A percentile compares a stretch with the other conserved stretches of the same genome.
phyloP scores from a whole-genome alignment of 2,797 vertebrate species.

The Amblyopsis hoosieri region DNA sequence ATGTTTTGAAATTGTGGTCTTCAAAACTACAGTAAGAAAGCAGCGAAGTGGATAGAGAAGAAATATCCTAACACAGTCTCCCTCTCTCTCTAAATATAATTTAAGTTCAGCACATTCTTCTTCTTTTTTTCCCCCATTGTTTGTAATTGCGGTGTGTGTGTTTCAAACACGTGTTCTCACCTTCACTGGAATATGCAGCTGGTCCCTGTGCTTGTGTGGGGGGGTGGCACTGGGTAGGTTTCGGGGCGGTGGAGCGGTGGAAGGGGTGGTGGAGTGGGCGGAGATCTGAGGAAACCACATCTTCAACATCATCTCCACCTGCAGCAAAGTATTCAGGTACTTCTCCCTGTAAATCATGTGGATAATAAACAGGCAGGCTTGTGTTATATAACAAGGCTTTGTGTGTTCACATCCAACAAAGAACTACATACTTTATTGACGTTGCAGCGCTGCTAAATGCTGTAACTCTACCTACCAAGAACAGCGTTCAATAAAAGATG shows the following conservation, averaged over 20 bases:
- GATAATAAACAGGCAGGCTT: not conserved
- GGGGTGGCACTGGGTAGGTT: conserved; percentile 53
- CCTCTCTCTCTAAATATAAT: too few species aligned
- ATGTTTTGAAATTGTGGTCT: too few species aligned
- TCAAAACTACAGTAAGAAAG: too few species aligned
- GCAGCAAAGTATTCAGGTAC: conserved; percentile 88
- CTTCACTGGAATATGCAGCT: conserved; percentile 72
- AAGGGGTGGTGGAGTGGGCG: conserved; percentile 43
- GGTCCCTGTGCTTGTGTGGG: conserved; percentile 70
- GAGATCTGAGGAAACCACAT: conserved; percentile 89
- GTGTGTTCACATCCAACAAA: not conserved
- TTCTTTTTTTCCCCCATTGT: not conserved
- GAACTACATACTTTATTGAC: not conserved
- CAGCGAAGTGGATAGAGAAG: too few species aligned
- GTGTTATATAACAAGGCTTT: conserved; percentile 13
- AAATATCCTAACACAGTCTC: too few species aligned
- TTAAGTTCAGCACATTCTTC: too few species aligned
- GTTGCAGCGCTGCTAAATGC: conserved; percentile 7
- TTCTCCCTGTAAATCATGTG: conserved; percentile 75
- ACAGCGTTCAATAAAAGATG: conserved; percentile 51
- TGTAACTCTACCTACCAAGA: conserved; percentile 38
- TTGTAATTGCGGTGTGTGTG: not conserved
- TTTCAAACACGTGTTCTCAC: conserved; percentile 38
- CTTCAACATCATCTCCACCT: conserved; percentile 93
- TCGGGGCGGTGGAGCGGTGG: conserved; percentile 29